phyloP scores from a whole-genome alignment of 1,140 invertebrate genomes.

The Antheraea pernyi region DNA sequence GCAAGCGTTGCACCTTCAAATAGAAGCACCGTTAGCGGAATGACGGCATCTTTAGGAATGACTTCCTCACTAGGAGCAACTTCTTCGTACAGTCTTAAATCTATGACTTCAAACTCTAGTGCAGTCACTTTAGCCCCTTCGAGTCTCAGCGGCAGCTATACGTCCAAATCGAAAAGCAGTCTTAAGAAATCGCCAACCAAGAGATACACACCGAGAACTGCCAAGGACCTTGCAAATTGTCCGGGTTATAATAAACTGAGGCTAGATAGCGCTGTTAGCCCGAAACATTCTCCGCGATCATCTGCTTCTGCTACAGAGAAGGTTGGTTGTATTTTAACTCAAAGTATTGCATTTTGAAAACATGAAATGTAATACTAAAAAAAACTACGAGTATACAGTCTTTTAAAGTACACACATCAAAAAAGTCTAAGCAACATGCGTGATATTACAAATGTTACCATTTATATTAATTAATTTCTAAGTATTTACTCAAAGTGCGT shows the following conservation, averaged over 20 bases:
- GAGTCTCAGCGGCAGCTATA: constrained; percentile 61
- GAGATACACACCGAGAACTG: constrained; percentile 53
- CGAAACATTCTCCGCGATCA: constrained; percentile 67
- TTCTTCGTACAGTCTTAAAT: constrained; percentile 68
- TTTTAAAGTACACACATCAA: no score
- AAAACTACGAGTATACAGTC: no score
- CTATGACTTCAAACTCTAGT: constrained; percentile 51
- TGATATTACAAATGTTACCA: no score
- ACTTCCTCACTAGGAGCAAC: constrained; percentile 61
- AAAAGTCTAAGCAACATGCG: no score
- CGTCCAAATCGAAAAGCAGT: constrained; percentile 67
- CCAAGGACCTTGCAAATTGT: constrained; percentile 59
- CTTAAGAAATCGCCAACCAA: constrained; percentile 70
- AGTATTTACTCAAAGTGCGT: no score
- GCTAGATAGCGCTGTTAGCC: constrained; percentile 72
- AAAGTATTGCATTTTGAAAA: no score
- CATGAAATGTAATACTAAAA: no score
- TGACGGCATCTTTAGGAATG: constrained; percentile 60
- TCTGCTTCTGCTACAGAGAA: constrained; percentile 52
- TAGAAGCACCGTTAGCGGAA: constrained; percentile 51
- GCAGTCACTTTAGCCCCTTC: constrained; percentile 62
- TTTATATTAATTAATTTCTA: no score
- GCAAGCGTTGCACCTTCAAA: constrained; percentile 55
- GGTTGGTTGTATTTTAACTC: constrained; percentile 29
- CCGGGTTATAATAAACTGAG: constrained; percentile 73